Evolutionary conservation across 2,888 invertebrate genomes (phyloP), one percentile per base, ranked within the genome.

Genomic region (Pheosia gnoma): DNA sequence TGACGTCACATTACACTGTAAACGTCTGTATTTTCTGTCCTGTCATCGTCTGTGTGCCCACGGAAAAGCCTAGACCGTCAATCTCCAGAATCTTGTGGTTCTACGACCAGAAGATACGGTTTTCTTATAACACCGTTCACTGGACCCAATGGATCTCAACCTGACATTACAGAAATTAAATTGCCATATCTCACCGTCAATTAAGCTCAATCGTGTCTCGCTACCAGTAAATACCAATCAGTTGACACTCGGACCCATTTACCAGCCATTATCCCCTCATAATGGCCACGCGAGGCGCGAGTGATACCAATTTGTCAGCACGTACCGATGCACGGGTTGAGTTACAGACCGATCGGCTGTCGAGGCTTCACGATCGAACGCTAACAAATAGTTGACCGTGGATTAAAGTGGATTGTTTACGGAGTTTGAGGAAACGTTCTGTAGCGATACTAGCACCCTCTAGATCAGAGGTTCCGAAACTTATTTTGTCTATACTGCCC

Each of bases 171-270:
- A 9, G 9, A 8, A 3, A 43, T 43, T 9, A 43, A 43, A 43
- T 8, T 43, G 9, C 4, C 49, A 49, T 13, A 49, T 49, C 4
- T 13, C 10, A 43, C 43, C 1, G 43, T 43, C 43, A 43, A 8
- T 43, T 8, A 43, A 43, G 10, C 43, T 10, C 43, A 4, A 8
- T 8, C 43, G 3, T 43, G 43, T 43, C 43, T 47, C 47, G 47
- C 47, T 11, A 47, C 11, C 47, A 47, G 47, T 47, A 47, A 47
- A 47, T n/a, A 47, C 47, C 47, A 47, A 47, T 47, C 47, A 47
- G n/a, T 47, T 47, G 47, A 47, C 47, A 47, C 47, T 47, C n/a
- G 47, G 47, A 47, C 47, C 47, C 47, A 47, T 47, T 47, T 47
- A 47, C 11, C 47, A 47, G 47, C n/a, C 47, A 47, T 47, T 47